Evolutionary conservation across 2,113 vertebrate species (phyloP).

Genomic region (Chunga burmeisteri): DNA sequence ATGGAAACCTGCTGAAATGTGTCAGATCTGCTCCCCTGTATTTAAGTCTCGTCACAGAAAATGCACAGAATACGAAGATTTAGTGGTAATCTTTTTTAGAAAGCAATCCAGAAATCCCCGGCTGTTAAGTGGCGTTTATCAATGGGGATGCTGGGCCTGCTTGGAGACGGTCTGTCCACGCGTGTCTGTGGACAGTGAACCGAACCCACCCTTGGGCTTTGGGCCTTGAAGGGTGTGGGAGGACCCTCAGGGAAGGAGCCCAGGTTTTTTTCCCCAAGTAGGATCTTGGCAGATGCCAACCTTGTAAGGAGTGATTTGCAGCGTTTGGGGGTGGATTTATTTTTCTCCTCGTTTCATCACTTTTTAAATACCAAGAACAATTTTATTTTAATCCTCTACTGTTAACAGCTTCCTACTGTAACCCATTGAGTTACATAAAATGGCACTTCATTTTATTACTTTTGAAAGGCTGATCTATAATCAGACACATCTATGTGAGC

Average conservation of each 20-base stretch:
- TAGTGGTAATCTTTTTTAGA: not conserved
- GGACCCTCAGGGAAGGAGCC: not conserved
- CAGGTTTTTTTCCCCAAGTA: not conserved
- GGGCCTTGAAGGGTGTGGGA: not conserved
- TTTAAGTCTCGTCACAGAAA: not conserved
- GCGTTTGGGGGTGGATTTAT: slow-evolving; percentile 43
- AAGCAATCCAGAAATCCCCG: not conserved
- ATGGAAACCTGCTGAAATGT: not conserved
- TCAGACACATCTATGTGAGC: slow-evolving; percentile 3
- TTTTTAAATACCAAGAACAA: slow-evolving; percentile 60
- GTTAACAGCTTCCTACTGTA: slow-evolving; percentile 61
- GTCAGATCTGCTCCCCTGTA: not conserved
- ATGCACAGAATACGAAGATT: not conserved
- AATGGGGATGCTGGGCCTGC: not conserved
- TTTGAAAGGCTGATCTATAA: slow-evolving; percentile 43
- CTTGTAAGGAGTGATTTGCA: slow-evolving; percentile 30
- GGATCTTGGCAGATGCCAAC: slow-evolving; percentile 19
- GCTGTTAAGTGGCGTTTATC: not conserved
- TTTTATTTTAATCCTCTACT: slow-evolving; percentile 58
- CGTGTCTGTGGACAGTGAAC: not conserved
- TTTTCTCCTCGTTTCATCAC: slow-evolving; percentile 44
- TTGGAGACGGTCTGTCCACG: not conserved
- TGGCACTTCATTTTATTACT: slow-evolving; percentile 24
- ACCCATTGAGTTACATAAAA: slow-evolving; percentile 60
- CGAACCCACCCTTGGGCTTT: not conserved